Base-by-base conservation (phyloP, 2,113 vertebrate species). In the Cinclus mexicanus region DNA sequence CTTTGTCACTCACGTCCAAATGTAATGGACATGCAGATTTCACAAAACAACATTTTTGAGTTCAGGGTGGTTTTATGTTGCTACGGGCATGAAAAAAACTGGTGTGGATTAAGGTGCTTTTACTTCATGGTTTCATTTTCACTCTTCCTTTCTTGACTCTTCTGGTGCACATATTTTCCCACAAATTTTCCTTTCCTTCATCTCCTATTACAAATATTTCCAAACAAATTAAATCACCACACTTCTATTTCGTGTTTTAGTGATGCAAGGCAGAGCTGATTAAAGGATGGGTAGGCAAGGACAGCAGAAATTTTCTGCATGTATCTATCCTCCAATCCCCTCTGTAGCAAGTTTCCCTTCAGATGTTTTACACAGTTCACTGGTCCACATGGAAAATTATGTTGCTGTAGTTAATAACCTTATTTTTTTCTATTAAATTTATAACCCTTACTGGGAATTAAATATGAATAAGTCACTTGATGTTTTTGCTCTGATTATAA, bases 371-470 rank as follows among this genome's bases (percentile, higher is more conserved):
- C 92, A 96, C 93, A 88, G 93, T 92, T 97, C 94, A 95, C 67
- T 96, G 92, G 42, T 95, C 84, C 92, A 94, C 83, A 53, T 83
- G 93, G 89, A 94, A 97, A 95, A 96, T 96, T 94, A 94, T 94
- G 90, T 89, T 94, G 93, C 92, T 87, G 31, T 90, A 95, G 94
- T 94, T 94, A 97, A 97, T 96, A 96, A 97, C 89, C 78, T 96
- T 85, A 94, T 95, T 97, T 94, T 94, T 86, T 96, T 91, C 89
- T 83, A 81, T 84, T 93, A 97, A 95, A 97, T 96, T 86, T 92
- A 96, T 94, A 96, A 86, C 83, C 86, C 61, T 95, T 91, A 81
- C 75, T 0, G 1, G 87, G 90, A 94, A 93, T 96, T 92, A 90
- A 93, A 94, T 95, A 86, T 91, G 83, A 82, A 47, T 80, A 92